Percentiles rank a stretch among this genome's conserved stretches.
Conservation (phyloP, 2,113 vertebrate genomes). For the Rissa tridactyla region DNA sequence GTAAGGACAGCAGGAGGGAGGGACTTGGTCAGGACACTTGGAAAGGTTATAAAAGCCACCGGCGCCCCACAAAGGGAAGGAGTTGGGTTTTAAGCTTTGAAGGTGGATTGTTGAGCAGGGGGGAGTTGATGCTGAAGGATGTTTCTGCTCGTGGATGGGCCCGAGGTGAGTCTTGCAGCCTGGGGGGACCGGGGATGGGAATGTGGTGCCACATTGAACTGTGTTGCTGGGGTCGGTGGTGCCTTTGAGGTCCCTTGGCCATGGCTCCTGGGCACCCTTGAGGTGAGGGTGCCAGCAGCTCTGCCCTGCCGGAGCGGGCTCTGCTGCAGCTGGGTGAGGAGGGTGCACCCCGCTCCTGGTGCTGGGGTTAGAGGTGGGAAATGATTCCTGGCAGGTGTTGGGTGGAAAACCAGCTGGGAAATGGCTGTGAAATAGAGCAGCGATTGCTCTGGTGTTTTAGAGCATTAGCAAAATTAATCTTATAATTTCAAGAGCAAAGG, state of each 20-base stretch:
- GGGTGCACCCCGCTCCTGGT: too few species aligned
- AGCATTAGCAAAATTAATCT: not conserved
- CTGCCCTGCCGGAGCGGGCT: not conserved
- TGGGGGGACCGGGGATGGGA: not conserved
- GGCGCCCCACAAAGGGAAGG: not conserved
- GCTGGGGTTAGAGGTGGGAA: not conserved
- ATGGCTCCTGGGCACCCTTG: rapidly evolving
- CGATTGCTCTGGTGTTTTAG: not conserved
- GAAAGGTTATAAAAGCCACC: not conserved
- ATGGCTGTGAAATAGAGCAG: not conserved
- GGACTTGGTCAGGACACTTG: not conserved
- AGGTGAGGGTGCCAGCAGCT: not conserved
- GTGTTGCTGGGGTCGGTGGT: not conserved
- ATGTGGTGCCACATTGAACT: rapidly evolving
- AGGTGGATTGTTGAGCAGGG: rapidly evolving
- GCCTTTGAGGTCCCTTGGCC: not conserved
- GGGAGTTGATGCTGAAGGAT: not conserved
- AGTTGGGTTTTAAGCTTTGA: not conserved
- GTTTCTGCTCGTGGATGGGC: not conserved
- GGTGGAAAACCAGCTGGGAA: not conserved
- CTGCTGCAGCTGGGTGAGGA: not conserved
- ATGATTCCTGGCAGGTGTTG: not conserved
- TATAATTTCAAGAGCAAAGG: not conserved
- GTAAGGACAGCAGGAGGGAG: not conserved
- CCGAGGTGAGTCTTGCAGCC: not conserved